Evolutionary conservation across 2,797 vertebrate species (phyloP).

Genomic region (Neosalanx taihuensis): DNA sequence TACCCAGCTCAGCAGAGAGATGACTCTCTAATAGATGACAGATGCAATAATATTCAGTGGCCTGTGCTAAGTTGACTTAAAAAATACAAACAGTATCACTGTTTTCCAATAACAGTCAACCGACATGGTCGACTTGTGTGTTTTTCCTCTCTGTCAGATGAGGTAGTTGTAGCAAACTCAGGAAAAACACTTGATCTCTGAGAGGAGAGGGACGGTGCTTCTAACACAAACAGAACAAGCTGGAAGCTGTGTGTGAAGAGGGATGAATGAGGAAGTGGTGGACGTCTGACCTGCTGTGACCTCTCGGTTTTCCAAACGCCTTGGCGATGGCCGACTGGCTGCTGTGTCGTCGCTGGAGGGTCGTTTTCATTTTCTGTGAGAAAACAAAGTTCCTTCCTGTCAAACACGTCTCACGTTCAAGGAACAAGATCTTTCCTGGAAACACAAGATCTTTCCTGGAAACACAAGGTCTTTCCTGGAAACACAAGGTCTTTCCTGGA

Average conservation of each 20-base stretch:
- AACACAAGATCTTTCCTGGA: background rate
- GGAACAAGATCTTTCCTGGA: slow-evolving; percentile 1
- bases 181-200: background rate
- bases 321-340: slow-evolving; percentile 61
- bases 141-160: slow-evolving; percentile 1
- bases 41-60: background rate
- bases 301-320: slow-evolving; percentile 63
- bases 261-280: background rate
- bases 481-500: slow-evolving; percentile 2
- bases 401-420: background rate
- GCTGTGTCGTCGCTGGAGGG: slow-evolving; percentile 61
- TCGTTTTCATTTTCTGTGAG: slow-evolving; percentile 70
- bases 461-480: background rate
- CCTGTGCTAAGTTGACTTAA: background rate
- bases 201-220: background rate
- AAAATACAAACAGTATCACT: background rate
- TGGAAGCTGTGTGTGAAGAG: background rate
- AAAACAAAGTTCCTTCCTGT: background rate
- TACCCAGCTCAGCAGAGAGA: background rate
- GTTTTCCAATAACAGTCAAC: slow-evolving; percentile 1
- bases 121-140: background rate
- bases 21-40: background rate
- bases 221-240: background rate
- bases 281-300: slow-evolving; percentile 60
- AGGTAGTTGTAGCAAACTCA: background rate